A percentile compares a stretch with the other conserved stretches of the same genome.
Evolutionary conservation across 2,113 vertebrate genomes (phyloP).

Genomic region (Cepphus grylle): DNA sequence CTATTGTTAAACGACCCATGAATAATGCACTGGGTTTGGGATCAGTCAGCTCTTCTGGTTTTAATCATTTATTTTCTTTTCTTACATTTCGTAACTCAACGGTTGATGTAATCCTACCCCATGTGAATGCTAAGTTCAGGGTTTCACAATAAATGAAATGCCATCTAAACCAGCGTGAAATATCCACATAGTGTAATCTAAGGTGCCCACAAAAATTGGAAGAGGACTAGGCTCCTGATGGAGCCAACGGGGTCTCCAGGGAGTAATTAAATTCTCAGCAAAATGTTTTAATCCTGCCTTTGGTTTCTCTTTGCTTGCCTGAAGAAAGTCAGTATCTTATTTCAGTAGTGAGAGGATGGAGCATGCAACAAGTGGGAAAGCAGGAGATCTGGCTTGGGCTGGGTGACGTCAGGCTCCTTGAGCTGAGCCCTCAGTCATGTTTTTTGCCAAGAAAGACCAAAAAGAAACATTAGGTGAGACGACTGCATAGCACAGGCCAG

Average conservation of each 20-base stretch:
- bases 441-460: neutral
- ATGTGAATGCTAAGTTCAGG: neutral
- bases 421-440: neutral
- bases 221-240: neutral
- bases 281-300: neutral
- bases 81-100: conserved; percentile 15
- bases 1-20: neutral
- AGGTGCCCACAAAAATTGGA: conserved; percentile 20
- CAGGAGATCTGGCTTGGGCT: neutral
- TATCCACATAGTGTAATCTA: neutral
- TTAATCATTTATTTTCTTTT: conserved; percentile 32
- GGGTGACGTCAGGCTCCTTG: neutral
- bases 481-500: neutral
- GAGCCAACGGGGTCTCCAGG: neutral
- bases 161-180: neutral
- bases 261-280: conserved; percentile 8
- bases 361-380: neutral
- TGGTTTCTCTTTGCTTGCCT: conserved; percentile 2
- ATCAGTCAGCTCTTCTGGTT: conserved; percentile 16
- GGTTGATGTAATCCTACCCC: conserved; percentile 16
- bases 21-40: neutral
- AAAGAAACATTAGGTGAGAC: neutral
- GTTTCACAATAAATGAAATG: conserved; percentile 49
- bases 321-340: neutral
- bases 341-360: neutral